Percentiles rank a stretch among this genome's conserved stretches.
Evolutionary conservation across 1,140 invertebrate species (phyloP).

Genomic region (fruit fly (Drosophila melanogaster)): Release_6_plus_ISO1_MT NT_033779.5:5021001-5021500

Average conservation of each 20-base stretch:
- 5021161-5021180: constrained; percentile 40
- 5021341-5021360: constrained; percentile 72
- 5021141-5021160: not conserved
- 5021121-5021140: too few species aligned
- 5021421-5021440: constrained; percentile 55
- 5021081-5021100: not conserved
- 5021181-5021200: constrained; percentile 10
- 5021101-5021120: too few species aligned
- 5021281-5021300: constrained; percentile 73
- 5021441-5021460: not conserved
- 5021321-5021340: constrained; percentile 33
- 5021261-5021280: constrained; percentile 80
- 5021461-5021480: not conserved
- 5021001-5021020: constrained; percentile 9
- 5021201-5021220: constrained; percentile 3
- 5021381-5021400: constrained; percentile 32
- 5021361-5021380: constrained; percentile 13
- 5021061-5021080: constrained; percentile 38
- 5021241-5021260: constrained; percentile 70
- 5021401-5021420: constrained; percentile 74
- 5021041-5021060: constrained; percentile 12
- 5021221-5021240: constrained; percentile 1
- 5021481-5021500: constrained; percentile 2
- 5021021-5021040: constrained; percentile 46
- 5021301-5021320: constrained; percentile 24